Conservation (phyloP, 2,113 vertebrate species). For the Colistium nudipinnis region DNA sequence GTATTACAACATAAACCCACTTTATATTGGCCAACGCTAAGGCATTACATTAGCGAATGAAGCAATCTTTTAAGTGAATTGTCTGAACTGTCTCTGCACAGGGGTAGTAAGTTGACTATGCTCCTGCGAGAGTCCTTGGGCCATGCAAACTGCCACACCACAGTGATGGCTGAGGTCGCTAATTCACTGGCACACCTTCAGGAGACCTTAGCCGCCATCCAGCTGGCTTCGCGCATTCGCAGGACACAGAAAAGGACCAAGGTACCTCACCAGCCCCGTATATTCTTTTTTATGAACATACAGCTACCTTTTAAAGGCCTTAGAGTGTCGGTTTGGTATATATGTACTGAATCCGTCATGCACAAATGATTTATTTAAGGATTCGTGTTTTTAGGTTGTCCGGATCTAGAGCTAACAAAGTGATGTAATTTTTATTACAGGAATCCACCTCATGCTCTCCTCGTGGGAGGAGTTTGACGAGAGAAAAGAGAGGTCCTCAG, state of each 20-base stretch:
- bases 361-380: not conserved
- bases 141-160: conserved; percentile 91
- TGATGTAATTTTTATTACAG: conserved; percentile 46
- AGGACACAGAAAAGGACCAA: conserved; percentile 94
- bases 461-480: conserved; percentile 91
- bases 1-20: no score
- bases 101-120: conserved; percentile 94
- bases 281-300: not conserved
- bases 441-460: conserved; percentile 95
- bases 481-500: conserved; percentile 86
- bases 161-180: conserved; percentile 92
- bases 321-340: not conserved
- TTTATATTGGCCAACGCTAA: conserved; percentile 1
- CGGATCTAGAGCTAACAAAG: conserved; percentile 6
- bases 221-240: conserved; percentile 90
- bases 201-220: conserved; percentile 92
- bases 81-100: conserved; percentile 67
- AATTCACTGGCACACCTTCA: conserved; percentile 84
- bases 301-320: not conserved
- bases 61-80: not conserved
- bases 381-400: not conserved
- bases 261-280: conserved; percentile 77
- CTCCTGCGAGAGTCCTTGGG: conserved; percentile 93
- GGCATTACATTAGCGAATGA: not conserved
- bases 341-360: not conserved